Evolutionary conservation across 2,797 vertebrate genomes (phyloP).

Genomic region (Urophycis tenuis): DNA sequence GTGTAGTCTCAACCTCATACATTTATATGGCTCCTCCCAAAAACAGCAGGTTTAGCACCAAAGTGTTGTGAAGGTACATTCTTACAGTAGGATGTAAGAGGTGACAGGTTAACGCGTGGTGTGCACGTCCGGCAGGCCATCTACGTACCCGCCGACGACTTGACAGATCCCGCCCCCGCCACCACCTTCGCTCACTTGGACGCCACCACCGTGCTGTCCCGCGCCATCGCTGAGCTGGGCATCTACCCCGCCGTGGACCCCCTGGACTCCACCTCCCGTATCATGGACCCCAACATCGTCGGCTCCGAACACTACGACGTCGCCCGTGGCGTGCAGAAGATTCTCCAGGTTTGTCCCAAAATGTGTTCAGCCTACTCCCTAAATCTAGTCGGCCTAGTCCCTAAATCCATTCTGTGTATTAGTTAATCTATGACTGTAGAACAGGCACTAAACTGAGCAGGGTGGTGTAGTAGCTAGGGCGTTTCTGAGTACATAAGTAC

Average conservation of each 20-base stretch:
- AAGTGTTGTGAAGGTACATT: too few relatives aligned
- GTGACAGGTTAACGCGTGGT: neutral
- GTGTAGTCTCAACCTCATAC: too few relatives aligned
- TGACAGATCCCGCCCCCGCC: conserved; percentile 94
- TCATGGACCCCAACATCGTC: conserved; percentile 98
- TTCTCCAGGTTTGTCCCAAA: conserved; percentile 80
- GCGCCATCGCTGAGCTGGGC: conserved; percentile 93
- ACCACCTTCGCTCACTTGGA: conserved; percentile 99
- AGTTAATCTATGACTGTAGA: too few relatives aligned
- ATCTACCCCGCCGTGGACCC: conserved; percentile 97
- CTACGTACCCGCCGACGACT: conserved; percentile 92
- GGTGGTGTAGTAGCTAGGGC: too few relatives aligned
- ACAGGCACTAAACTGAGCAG: too few relatives aligned
- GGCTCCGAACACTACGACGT: conserved; percentile 91
- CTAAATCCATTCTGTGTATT: too few relatives aligned
- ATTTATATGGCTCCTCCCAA: too few relatives aligned
- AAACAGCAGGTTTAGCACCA: too few relatives aligned
- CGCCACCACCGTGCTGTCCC: conserved; percentile 92
- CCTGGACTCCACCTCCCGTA: conserved; percentile 93
- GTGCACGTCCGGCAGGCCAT: conserved; percentile 74
- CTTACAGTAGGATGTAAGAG: too few relatives aligned
- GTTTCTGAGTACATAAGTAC: too few relatives aligned
- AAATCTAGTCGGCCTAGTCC: too few relatives aligned
- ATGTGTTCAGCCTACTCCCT: neutral
- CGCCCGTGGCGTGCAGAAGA: conserved; percentile 92